phyloP scores from a whole-genome alignment of 2,113 vertebrate genomes.

The Cavia porcellus region DNA sequence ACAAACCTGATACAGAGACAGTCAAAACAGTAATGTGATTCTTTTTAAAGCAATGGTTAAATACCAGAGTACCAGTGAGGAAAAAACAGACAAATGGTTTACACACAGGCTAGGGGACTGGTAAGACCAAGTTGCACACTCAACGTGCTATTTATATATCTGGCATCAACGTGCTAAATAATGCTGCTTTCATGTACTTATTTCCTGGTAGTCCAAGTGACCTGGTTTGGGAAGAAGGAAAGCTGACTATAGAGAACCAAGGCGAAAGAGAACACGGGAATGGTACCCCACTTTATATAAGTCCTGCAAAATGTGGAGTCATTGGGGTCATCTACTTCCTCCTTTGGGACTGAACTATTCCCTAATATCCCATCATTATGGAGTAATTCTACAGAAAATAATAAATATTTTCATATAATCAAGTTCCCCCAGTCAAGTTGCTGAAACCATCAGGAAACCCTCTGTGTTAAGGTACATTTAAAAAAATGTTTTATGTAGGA shows the following conservation, averaged over 20 bases:
- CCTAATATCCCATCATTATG: neutral
- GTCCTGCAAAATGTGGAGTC: conserved; percentile 7
- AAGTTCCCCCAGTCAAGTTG: neutral
- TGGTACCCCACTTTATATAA: neutral
- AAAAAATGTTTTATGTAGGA: neutral
- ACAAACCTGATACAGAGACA: neutral
- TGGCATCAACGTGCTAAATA: neutral
- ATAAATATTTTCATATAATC: too few relatives aligned
- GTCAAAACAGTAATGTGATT: neutral
- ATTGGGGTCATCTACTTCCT: neutral
- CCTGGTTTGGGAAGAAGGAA: conserved; percentile 21
- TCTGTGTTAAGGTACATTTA: neutral
- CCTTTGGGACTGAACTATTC: neutral
- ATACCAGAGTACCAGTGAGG: neutral
- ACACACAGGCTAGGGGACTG: too few relatives aligned
- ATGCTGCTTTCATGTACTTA: neutral
- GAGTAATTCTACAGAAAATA: neutral
- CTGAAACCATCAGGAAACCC: neutral
- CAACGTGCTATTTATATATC: neutral
- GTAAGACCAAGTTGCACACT: neutral
- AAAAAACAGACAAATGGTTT: neutral
- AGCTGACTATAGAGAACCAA: neutral
- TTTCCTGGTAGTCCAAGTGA: neutral
- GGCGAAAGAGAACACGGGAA: neutral
- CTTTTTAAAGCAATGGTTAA: neutral